Conservation (phyloP, 1,140 invertebrate species). For the Habropoda laboriosa region DNA sequence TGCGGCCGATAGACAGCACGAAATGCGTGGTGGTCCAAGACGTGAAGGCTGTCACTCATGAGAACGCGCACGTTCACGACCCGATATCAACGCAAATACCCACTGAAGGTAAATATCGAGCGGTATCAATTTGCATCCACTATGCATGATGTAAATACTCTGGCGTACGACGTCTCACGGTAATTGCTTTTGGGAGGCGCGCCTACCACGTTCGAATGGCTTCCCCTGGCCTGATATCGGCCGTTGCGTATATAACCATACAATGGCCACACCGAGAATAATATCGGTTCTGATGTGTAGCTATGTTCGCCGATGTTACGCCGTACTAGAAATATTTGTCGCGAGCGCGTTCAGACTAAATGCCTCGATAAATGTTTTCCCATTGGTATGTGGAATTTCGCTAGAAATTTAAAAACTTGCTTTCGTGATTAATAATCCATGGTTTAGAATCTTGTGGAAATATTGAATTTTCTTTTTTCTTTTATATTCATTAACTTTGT, state of each 20-base stretch:
- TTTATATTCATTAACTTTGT: too few relatives aligned
- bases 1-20: conserved; percentile 91
- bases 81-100: conserved; percentile 88
- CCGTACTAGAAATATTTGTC: conserved; percentile 11
- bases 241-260: conserved; percentile 38
- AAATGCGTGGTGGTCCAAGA: conserved; percentile 95
- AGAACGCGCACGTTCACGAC: conserved; percentile 87
- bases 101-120: conserved; percentile 85
- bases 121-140: conserved; percentile 68
- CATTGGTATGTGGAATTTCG: neutral
- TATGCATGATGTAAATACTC: conserved; percentile 68
- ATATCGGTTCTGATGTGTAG: conserved; percentile 37
- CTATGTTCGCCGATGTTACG: neutral
- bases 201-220: conserved; percentile 55
- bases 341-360: neutral
- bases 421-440: neutral
- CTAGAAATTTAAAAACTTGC: neutral
- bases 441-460: neutral
- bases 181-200: conserved; percentile 67
- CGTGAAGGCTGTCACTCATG: conserved; percentile 92
- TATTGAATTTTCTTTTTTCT: too few relatives aligned
- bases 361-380: neutral
- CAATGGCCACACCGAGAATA: conserved; percentile 49
- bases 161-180: conserved; percentile 59
- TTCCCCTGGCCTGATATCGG: conserved; percentile 44